phyloP scores from a whole-genome alignment of 2,888 invertebrate species.

The Ophioninae sp. region DNA sequence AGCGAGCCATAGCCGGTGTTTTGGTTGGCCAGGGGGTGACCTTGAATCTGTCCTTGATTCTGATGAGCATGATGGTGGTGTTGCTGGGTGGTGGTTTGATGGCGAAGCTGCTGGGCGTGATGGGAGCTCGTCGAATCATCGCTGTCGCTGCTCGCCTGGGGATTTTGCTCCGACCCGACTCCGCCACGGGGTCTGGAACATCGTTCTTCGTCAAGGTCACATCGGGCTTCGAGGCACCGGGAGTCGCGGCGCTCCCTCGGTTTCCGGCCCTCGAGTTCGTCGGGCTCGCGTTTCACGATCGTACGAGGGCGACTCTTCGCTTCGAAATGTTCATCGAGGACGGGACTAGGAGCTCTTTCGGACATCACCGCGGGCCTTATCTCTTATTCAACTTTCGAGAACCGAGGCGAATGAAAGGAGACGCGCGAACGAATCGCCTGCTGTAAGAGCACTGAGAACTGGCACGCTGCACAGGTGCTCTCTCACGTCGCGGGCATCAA shows the following conservation, averaged over 20 bases:
- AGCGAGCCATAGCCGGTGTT: constrained; percentile 71
- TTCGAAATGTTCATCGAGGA: no score
- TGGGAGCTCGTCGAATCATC: constrained; percentile 76
- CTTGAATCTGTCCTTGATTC: constrained; percentile 69
- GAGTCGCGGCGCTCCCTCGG: not conserved
- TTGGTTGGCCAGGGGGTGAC: constrained; percentile 68
- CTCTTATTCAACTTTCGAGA: not conserved
- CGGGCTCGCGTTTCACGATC: not conserved
- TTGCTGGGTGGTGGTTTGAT: constrained; percentile 65
- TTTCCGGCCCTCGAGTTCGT: not conserved
- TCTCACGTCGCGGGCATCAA: no score
- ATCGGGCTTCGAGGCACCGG: not conserved
- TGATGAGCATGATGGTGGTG: constrained; percentile 60
- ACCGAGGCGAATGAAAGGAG: not conserved
- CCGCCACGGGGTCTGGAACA: constrained; percentile 77
- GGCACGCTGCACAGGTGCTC: no score
- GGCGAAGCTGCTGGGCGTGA: constrained; percentile 63
- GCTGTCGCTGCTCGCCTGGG: constrained; percentile 74
- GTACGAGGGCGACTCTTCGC: not conserved
- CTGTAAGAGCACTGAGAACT: constrained; percentile 42
- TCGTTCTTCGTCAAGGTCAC: constrained; percentile 8
- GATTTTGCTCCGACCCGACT: constrained; percentile 75
- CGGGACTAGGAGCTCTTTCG: not conserved
- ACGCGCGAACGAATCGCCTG: constrained; percentile 48
- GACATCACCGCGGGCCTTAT: not conserved